A percentile compares a stretch with the other conserved stretches of the same genome.
These are phyloP conservation scores for Andrena minutula DNA, from an alignment of 2,888 invertebrate genomes.

Conservation along the genomic window DNA sequence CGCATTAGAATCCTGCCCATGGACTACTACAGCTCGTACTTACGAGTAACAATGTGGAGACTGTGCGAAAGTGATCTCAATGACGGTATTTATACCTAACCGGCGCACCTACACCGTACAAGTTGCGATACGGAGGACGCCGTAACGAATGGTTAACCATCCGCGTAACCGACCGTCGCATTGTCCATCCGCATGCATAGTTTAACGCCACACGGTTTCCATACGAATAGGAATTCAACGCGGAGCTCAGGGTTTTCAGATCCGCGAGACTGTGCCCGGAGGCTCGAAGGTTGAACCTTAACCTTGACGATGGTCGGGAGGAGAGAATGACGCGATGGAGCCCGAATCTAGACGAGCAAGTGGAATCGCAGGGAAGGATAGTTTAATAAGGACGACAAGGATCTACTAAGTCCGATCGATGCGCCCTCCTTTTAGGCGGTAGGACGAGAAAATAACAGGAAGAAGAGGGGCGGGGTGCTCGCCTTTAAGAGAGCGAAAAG, in stretches of 20 bases:
- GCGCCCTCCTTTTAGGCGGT: slow-evolving; percentile 48
- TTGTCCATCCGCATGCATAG: neutral
- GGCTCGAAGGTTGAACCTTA: slow-evolving; percentile 6
- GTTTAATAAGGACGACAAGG: slow-evolving; percentile 18
- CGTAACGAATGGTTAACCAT: slow-evolving; percentile 2
- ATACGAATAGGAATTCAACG: neutral
- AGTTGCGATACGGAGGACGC: slow-evolving; percentile 4
- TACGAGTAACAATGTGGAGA: slow-evolving; percentile 5
- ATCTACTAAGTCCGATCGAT: slow-evolving; percentile 39
- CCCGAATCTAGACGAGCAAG: neutral
- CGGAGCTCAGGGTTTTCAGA: slow-evolving; percentile 7
- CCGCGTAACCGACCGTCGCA: neutral
- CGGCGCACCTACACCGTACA: neutral
- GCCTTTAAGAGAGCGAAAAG: slow-evolving; percentile 15
- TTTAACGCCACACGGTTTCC: neutral
- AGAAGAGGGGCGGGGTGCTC: neutral
- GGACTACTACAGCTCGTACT: slow-evolving; percentile 4
- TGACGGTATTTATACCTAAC: slow-evolving; percentile 39
- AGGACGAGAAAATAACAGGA: slow-evolving; percentile 21
- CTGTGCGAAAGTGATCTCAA: slow-evolving; percentile 23
- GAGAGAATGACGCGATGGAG: neutral
- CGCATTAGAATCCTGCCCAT: neutral
- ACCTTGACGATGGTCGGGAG: slow-evolving; percentile 26
- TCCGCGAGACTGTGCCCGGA: neutral
- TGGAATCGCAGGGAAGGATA: slow-evolving; percentile 10